A percentile compares a stretch with the other conserved stretches of the same genome.
These are phyloP conservation scores for Trachymyrmex septentrionalis DNA, from an alignment of 1,140 invertebrate genomes.

Conservation along the genomic window DNA sequence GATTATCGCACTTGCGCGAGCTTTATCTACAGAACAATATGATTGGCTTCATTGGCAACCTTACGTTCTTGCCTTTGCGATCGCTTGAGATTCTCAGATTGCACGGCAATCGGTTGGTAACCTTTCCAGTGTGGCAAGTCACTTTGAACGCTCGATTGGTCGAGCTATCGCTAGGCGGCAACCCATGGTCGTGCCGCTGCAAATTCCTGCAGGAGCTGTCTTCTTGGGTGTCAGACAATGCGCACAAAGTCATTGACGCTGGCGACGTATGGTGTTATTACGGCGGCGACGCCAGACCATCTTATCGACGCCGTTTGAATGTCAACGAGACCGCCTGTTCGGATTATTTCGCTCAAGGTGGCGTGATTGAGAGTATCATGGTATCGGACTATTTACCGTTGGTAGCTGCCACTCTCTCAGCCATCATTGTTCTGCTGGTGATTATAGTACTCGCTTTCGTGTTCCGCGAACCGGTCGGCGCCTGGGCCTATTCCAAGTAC, in stretches of 20 bases:
- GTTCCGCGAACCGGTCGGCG: constrained; percentile 93
- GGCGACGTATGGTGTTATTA: constrained; percentile 93
- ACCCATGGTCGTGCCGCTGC: constrained; percentile 96
- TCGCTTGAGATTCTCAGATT: constrained; percentile 93
- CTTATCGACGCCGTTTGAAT: constrained; percentile 91
- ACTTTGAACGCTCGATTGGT: constrained; percentile 90
- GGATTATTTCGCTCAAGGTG: constrained; percentile 93
- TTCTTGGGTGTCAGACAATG: constrained; percentile 93
- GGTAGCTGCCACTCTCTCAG: constrained; percentile 92
- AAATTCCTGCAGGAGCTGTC: constrained; percentile 95
- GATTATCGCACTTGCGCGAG: constrained; percentile 92
- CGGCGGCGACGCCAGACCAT: constrained; percentile 91
- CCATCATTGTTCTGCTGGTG: constrained; percentile 91
- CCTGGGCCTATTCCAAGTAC: constrained; percentile 96
- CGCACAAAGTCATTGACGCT: constrained; percentile 92
- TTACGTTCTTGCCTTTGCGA: constrained; percentile 92
- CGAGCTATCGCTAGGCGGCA: constrained; percentile 92
- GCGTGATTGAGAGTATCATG: constrained; percentile 93
- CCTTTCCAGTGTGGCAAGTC: constrained; percentile 94
- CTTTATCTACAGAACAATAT: constrained; percentile 95
- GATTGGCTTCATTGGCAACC: constrained; percentile 92
- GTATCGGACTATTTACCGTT: constrained; percentile 95
- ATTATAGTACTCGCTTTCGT: constrained; percentile 93
- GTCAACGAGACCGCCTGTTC: constrained; percentile 94
- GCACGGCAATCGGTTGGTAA: constrained; percentile 94